Conservation (phyloP, 2,113 vertebrate genomes). For the Chaetodon auriga region DNA sequence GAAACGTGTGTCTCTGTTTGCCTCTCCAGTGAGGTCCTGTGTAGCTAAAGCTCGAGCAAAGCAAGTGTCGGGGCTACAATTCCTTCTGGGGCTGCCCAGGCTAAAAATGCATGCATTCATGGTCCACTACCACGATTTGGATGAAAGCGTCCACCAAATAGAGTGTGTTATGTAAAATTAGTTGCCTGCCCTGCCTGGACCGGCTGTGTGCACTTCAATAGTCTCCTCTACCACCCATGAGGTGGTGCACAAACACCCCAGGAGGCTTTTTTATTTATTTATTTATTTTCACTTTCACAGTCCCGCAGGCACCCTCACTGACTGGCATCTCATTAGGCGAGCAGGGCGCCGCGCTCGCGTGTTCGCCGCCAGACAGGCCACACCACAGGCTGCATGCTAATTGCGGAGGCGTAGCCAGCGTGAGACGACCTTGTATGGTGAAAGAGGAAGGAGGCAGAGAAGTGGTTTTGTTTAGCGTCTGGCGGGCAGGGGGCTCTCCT, state of each 20-base stretch:
- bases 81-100: not conserved
- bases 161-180: constrained; percentile 59
- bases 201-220: constrained; percentile 46
- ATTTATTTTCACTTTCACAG: constrained; percentile 38
- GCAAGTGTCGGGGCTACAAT: not conserved
- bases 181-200: constrained; percentile 8
- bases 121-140: constrained; percentile 10
- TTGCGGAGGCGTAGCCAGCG: constrained; percentile 74
- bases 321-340: constrained; percentile 81
- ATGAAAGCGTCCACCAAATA: constrained; percentile 38
- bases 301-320: constrained; percentile 63
- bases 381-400: constrained; percentile 82
- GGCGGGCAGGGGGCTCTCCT: constrained; percentile 55
- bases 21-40: constrained; percentile 14
- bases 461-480: constrained; percentile 69
- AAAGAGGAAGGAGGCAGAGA: constrained; percentile 55
- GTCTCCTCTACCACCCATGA: constrained; percentile 62
- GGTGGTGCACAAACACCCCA: constrained; percentile 47
- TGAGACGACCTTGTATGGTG: constrained; percentile 76
- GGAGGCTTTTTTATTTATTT: constrained; percentile 36
- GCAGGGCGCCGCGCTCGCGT: constrained; percentile 52
- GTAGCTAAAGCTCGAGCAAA: constrained; percentile 5
- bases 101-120: constrained; percentile 33
- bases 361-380: constrained; percentile 76
- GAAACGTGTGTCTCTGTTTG: not conserved